Conservation (phyloP, 2,888 invertebrate species). For the Lasioglossum calceatum region DNA sequence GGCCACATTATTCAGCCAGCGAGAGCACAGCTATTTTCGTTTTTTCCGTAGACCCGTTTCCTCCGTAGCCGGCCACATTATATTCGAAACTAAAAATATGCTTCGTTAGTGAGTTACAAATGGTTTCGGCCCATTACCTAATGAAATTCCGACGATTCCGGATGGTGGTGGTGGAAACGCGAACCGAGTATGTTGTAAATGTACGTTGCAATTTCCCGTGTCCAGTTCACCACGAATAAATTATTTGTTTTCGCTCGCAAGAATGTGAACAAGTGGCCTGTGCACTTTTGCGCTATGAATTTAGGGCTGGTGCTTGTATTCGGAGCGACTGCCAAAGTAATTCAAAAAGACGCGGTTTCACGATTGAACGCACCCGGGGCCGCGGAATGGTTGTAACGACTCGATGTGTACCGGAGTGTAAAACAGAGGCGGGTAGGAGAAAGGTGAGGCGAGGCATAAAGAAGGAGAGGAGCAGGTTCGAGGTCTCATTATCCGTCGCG, state of each 20-base stretch:
- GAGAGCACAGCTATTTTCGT: neutral
- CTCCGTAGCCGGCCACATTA: neutral
- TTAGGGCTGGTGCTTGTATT: neutral
- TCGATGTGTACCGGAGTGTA: neutral
- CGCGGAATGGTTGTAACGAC: neutral
- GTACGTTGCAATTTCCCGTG: neutral
- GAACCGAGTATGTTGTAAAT: neutral
- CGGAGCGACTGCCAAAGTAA: no score
- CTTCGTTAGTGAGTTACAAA: neutral
- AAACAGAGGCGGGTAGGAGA: neutral
- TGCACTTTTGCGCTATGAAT: neutral
- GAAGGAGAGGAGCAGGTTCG: slow-evolving; percentile 24
- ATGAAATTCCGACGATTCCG: neutral
- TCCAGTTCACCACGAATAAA: neutral
- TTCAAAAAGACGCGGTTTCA: neutral
- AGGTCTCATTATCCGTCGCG: slow-evolving; percentile 32
- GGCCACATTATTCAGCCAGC: neutral
- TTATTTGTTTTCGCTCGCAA: neutral
- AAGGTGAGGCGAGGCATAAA: neutral
- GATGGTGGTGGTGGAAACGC: neutral
- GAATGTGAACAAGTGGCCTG: neutral
- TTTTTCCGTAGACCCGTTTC: neutral
- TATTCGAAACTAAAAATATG: neutral
- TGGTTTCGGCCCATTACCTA: neutral
- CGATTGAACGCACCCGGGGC: neutral